Percentiles rank a stretch among this genome's conserved stretches.
phyloP scores from a whole-genome alignment of 1,140 invertebrate genomes.

The Teleogryllus occipitalis region DNA sequence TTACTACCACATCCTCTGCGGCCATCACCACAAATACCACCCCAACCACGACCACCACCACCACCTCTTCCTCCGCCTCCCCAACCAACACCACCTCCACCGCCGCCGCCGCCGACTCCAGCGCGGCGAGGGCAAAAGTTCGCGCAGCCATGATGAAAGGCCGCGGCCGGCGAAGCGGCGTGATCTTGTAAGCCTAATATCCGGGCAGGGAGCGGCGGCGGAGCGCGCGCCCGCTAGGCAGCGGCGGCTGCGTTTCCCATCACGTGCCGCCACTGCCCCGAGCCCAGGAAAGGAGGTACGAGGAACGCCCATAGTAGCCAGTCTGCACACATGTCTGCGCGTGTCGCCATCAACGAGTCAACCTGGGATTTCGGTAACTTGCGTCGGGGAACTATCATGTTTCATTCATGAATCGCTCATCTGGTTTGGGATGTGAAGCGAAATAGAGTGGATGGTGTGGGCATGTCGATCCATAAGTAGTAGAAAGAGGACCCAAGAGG shows the following conservation, averaged over 20 bases:
- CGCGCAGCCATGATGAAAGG: background rate
- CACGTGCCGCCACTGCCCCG: background rate
- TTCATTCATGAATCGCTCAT: background rate
- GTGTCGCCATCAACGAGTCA: too few relatives aligned
- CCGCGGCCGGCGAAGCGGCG: too few relatives aligned
- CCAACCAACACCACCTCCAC: background rate
- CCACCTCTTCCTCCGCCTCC: background rate
- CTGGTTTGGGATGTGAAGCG: too few relatives aligned
- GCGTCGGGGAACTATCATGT: background rate
- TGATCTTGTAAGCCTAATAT: slow-evolving; percentile 1
- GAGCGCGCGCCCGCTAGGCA: background rate
- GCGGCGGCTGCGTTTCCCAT: background rate
- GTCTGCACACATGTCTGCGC: too few relatives aligned
- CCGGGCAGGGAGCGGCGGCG: background rate
- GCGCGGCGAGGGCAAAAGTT: background rate
- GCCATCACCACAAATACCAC: background rate
- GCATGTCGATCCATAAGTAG: too few relatives aligned
- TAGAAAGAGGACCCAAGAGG: too few relatives aligned
- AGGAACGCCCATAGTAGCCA: background rate
- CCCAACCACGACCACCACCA: background rate
- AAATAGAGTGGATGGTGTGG: too few relatives aligned
- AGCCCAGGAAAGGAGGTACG: background rate
- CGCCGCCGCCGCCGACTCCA: background rate
- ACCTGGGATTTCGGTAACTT: background rate
- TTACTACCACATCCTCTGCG: too few relatives aligned